Conservation (phyloP, 1,140 invertebrate genomes). For the Drosophila yakuba region DNA sequence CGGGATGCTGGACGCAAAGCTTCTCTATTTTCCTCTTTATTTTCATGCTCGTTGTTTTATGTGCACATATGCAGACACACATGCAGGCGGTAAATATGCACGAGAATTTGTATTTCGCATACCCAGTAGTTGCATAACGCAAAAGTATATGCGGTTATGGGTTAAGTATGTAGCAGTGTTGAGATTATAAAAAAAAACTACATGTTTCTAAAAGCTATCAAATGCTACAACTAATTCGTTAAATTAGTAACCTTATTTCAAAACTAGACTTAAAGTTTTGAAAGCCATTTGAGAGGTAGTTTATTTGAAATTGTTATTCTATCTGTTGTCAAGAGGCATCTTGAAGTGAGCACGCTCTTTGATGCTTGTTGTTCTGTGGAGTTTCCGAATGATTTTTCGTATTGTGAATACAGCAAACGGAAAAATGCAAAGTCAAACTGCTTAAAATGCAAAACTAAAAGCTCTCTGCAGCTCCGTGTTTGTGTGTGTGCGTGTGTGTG, state of each 20-base stretch:
- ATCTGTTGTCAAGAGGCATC: background rate
- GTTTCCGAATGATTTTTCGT: constrained; percentile 63
- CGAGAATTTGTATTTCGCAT: constrained; percentile 63
- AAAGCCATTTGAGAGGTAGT: no score
- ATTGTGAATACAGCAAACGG: constrained; percentile 41
- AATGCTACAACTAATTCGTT: no score
- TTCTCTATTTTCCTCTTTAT: background rate
- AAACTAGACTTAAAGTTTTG: no score
- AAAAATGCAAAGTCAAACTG: constrained; percentile 74
- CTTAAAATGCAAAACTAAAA: constrained; percentile 80
- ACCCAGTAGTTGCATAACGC: background rate
- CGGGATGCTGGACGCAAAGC: constrained; percentile 1
- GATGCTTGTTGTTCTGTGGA: background rate
- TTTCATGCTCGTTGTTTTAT: constrained; percentile 10
- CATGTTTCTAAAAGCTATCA: no score
- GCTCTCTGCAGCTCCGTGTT: constrained; percentile 28
- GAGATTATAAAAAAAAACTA: no score
- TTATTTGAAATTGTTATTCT: no score
- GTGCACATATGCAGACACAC: constrained; percentile 17
- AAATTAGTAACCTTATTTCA: no score
- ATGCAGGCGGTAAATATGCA: constrained; percentile 47
- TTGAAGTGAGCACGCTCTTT: no score
- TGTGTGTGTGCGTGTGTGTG: constrained; percentile 30
- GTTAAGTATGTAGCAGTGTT: background rate
- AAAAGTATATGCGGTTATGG: background rate